phyloP scores from a whole-genome alignment of 1,140 invertebrate genomes.

The Chlorops oryzae region DNA sequence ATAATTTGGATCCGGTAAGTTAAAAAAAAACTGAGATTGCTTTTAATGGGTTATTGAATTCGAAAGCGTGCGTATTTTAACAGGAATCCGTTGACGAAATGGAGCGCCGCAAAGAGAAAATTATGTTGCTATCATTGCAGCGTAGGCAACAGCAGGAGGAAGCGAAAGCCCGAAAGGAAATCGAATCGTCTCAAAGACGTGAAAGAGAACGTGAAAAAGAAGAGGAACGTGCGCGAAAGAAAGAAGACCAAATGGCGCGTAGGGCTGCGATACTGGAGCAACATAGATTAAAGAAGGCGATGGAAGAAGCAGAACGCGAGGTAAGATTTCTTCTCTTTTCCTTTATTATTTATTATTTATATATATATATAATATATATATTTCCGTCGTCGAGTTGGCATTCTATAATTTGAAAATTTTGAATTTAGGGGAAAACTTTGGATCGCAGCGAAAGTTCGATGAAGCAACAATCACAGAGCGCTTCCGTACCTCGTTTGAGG shows the following conservation, averaged over 20 bases:
- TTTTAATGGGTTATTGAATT: background rate
- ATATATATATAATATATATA: too few species aligned
- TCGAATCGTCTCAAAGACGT: conserved; percentile 69
- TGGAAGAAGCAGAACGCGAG: conserved; percentile 86
- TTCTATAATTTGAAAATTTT: conserved; percentile 1
- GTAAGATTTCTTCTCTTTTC: conserved; percentile 45
- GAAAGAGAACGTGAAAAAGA: conserved; percentile 77
- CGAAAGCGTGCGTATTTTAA: conserved; percentile 35
- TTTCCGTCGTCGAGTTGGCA: too few species aligned
- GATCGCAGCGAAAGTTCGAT: conserved; percentile 65
- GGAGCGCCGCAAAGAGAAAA: conserved; percentile 83
- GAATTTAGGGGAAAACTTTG: conserved; percentile 64
- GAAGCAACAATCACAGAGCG: conserved; percentile 30
- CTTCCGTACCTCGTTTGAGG: conserved; percentile 55
- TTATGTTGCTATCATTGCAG: conserved; percentile 79
- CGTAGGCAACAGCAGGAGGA: conserved; percentile 85
- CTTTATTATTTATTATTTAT: background rate
- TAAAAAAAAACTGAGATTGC: conserved; percentile 12
- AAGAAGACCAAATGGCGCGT: conserved; percentile 82
- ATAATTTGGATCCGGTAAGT: conserved; percentile 64
- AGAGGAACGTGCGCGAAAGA: conserved; percentile 78
- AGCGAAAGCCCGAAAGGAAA: conserved; percentile 74
- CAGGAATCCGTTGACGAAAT: conserved; percentile 73
- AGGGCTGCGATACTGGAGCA: conserved; percentile 86
- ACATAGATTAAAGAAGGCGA: conserved; percentile 90